Conservation (phyloP, 2,888 invertebrate genomes). For the Ornithoptera alexandrae region DNA sequence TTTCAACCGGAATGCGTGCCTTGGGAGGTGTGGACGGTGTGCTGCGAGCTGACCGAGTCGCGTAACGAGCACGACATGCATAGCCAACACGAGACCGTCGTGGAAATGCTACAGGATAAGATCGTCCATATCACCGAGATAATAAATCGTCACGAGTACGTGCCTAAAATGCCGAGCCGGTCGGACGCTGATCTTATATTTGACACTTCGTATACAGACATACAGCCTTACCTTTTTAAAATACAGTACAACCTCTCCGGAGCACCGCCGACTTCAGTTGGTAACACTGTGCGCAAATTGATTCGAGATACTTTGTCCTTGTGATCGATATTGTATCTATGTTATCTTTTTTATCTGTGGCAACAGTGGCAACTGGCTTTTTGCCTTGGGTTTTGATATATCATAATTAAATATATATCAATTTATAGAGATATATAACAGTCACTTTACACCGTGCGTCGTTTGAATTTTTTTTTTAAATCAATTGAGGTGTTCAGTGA, state of each 20-base stretch:
- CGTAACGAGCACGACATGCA: slow-evolving; percentile 93
- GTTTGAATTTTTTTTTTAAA: slow-evolving; percentile 6
- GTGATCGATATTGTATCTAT: slow-evolving; percentile 70
- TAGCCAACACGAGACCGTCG: slow-evolving; percentile 91
- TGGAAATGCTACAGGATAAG: slow-evolving; percentile 93
- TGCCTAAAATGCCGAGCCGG: slow-evolving; percentile 96
- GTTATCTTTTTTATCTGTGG: slow-evolving; percentile 31
- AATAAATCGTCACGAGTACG: slow-evolving; percentile 97
- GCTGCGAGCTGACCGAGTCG: slow-evolving; percentile 91
- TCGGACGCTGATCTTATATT: slow-evolving; percentile 96
- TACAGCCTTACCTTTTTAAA: slow-evolving; percentile 98
- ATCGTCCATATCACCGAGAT: slow-evolving; percentile 96
- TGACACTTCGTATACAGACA: slow-evolving; percentile 94
- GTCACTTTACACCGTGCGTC: not conserved
- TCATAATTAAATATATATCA: slow-evolving; percentile 33
- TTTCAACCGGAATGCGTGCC: slow-evolving; percentile 95
- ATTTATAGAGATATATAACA: slow-evolving; percentile 9
- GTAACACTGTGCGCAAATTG: slow-evolving; percentile 93
- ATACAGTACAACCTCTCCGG: slow-evolving; percentile 91
- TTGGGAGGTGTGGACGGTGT: slow-evolving; percentile 99
- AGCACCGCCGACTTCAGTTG: slow-evolving; percentile 88
- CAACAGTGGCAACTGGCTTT: slow-evolving; percentile 32
- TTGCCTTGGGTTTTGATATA: slow-evolving; percentile 31
- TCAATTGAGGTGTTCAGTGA: not conserved
- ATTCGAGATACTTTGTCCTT: slow-evolving; percentile 91